Base-by-base conservation (phyloP, 2,797 vertebrate species). In the Tauraco hartlaubi region DNA sequence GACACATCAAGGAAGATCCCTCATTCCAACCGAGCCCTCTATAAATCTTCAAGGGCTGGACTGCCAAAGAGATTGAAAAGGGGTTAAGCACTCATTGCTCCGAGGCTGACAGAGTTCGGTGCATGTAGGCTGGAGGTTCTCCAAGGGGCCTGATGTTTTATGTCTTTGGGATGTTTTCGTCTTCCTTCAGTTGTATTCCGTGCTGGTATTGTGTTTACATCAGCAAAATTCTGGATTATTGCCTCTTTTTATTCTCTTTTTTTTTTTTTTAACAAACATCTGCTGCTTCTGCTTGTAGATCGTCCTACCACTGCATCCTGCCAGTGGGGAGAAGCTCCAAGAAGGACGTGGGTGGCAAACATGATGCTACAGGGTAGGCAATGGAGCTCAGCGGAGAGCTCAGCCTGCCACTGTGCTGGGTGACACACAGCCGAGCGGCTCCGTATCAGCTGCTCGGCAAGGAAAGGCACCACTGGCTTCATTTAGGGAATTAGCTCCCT, bases 91-190 rank as follows among this genome's bases (percentile, higher is more conserved):
- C 71, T 94, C 83, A 8, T 86, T 88, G 91, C 90, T 84, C 67
- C 1, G 0, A 76, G 69, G 83, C 95, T 94, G 94, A 92, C 16
- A 41, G 73, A 91, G 93, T 88, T 91, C 18, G 6, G 88, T 7
- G 13, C 74, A 20, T 96, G 90, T 76, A 94, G 91, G 59, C 80
- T 94, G 94, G 95, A 94, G 55, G 59, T 71, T 95, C 77, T 96
- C 96, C 96, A 97, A 95, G 71, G 43, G 54, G 85, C 91, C 96
- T 94, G 88, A 76, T 96, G 94, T 95, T 95, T 96, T 94, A 94
- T 94, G 91, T 96, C 94, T 95, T 94, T 71, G 89, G 92, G 92
- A 97, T 96, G 91, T 95, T 96, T 96, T 97, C 79, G 94, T 82
- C 91, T 94, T 91, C 90, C 74, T 73, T 67, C 83, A 43, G 69